Evolutionary conservation across 2,113 vertebrate genomes (phyloP).

Genomic region (Fregetta grallaria): DNA sequence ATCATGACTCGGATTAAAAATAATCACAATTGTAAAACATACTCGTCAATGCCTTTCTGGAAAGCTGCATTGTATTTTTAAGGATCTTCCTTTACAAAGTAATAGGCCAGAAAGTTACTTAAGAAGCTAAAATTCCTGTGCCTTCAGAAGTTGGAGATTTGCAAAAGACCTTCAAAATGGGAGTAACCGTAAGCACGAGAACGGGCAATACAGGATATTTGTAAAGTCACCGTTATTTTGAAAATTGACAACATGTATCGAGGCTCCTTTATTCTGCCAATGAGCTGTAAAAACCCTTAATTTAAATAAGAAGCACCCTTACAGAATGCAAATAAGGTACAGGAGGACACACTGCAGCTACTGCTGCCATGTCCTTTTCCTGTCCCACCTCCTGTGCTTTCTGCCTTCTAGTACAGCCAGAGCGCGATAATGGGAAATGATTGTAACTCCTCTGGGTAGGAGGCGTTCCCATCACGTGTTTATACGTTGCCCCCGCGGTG

Average conservation of each 20-base stretch:
- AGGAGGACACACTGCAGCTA: neutral
- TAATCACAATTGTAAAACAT: accelerated
- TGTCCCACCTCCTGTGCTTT: neutral
- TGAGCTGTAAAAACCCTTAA: neutral
- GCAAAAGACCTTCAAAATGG: neutral
- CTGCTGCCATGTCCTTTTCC: neutral
- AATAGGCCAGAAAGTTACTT: neutral
- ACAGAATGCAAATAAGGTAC: accelerated
- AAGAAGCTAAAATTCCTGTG: neutral
- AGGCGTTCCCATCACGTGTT: neutral
- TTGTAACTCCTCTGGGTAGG: neutral
- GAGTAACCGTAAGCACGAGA: neutral
- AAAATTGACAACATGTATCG: neutral
- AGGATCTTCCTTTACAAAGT: neutral
- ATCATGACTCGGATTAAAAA: neutral
- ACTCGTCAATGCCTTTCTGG: accelerated
- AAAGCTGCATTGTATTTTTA: neutral
- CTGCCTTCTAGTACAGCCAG: too few species aligned
- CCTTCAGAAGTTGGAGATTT: neutral
- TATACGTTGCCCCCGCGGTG: accelerated
- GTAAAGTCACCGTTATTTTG: neutral
- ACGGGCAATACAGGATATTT: accelerated
- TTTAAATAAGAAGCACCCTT: neutral
- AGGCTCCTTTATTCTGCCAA: neutral
- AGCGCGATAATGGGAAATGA: neutral